Evolutionary conservation across 1,140 invertebrate genomes (phyloP), one percentile per base, ranked within the genome.

Genomic region (Zaprionus tsacasi): DNA sequence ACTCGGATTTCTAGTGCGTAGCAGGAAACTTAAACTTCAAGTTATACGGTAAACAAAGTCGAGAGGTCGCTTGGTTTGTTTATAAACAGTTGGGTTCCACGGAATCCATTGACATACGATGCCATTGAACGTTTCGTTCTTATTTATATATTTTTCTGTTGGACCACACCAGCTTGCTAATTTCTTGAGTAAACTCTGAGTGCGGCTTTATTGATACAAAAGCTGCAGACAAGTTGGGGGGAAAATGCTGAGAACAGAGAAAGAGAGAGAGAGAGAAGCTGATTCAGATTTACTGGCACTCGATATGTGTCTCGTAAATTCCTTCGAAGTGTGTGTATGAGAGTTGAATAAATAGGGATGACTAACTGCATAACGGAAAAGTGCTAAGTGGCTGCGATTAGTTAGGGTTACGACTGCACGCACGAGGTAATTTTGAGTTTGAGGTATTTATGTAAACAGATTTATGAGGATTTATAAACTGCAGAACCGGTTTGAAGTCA

Each of bases 221-320:
- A 58, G 55, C 65, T 57, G 38, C 21, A 15, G 21, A 21, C 52
- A 43, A 65, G 21, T 54, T 60, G 27, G n/a, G 43, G 36, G 52
- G 59, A 65, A 25, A 61, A 8, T 10, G 6, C 33, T 0, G 33
- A 10, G 61, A 35, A 43, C 35, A 66, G 48, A 63, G 61, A 70
- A 30, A 11, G 38, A 43, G 35, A 30, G 17, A 17, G 17, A 78
- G 45, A 56, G 64, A 27, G 76, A 70, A 74, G 73, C 70, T 87
- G 83, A 87, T 72, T 87, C 83, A 87, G 60, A 67, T n/a, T n/a
- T n/a, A n/a, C n/a, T n/a, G n/a, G n/a, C n/a, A n/a, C n/a, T n/a
- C n/a, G n/a, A n/a, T n/a, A n/a, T n/a, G n/a, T 69, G 61, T 77
- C 76, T 70, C 72, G 79, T 74, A 77, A 78, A 81, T 86, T 81